A percentile compares a stretch with the other conserved stretches of the same genome.
Evolutionary conservation across 2,797 vertebrate genomes (phyloP).

Genomic region (Microctenopoma stevenorrisi): DNA sequence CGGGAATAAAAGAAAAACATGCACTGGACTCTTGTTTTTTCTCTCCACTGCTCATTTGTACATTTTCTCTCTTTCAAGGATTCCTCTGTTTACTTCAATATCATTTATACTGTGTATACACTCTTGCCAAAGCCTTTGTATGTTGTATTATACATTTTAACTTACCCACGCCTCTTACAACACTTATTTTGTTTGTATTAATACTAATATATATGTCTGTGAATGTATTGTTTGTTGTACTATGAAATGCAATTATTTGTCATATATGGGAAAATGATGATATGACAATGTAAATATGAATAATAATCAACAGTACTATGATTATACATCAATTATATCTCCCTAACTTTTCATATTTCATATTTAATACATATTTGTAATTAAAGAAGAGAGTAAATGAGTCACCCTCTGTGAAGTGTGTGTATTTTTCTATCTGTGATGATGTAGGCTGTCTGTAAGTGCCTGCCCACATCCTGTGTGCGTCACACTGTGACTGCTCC

Average conservation of each 20-base stretch:
- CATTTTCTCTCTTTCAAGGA: conserved; percentile 66
- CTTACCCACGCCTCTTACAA: conserved; percentile 40
- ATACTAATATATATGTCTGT: conserved; percentile 64
- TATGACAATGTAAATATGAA: conserved; percentile 75
- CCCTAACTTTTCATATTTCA: conserved; percentile 81
- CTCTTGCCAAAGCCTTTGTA: conserved; percentile 88
- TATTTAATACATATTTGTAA: conserved; percentile 89
- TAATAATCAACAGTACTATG: conserved; percentile 81
- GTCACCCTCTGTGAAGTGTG: conserved; percentile 13
- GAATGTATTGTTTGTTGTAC: conserved; percentile 77
- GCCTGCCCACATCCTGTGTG: conserved; percentile 67
- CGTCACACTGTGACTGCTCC: conserved; percentile 47
- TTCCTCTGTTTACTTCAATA: conserved; percentile 81
- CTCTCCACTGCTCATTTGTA: conserved; percentile 79
- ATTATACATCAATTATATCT: conserved; percentile 76
- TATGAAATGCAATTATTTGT: conserved; percentile 79
- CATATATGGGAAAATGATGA: conserved; percentile 71
- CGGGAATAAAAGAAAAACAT: conserved; percentile 76
- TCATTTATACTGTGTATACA: conserved; percentile 77
- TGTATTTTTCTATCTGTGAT: conserved; percentile 20
- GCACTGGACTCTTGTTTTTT: conserved; percentile 83
- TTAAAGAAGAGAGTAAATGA: conserved; percentile 55
- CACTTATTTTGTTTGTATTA: conserved; percentile 70
- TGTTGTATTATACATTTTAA: conserved; percentile 77
- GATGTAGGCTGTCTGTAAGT: conserved; percentile 13